Percentiles rank a stretch among this genome's conserved stretches.
These are phyloP conservation scores for Drosophila melanosoma DNA, from an alignment of 2,888 invertebrate genomes.

Conservation along the genomic window DNA sequence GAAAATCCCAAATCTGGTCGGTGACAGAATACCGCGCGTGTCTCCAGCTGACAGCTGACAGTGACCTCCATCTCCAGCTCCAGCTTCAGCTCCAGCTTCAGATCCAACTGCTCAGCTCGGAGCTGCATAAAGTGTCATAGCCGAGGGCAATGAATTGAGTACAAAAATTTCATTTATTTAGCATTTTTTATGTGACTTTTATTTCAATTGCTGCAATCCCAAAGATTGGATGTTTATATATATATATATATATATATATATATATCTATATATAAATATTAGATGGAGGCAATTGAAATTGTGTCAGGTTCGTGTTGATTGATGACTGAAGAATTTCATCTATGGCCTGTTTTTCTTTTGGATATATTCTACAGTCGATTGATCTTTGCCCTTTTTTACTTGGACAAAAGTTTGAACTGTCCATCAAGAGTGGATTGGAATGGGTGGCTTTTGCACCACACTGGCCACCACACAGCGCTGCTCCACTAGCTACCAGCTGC, in stretches of 20 bases:
- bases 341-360: constrained; percentile 15
- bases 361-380: constrained; percentile 49
- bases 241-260: too few species aligned
- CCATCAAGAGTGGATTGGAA: constrained; percentile 56
- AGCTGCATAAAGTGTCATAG: constrained; percentile 47
- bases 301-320: constrained; percentile 73
- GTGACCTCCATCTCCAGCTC: constrained; percentile 35
- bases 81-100: constrained; percentile 20
- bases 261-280: constrained; percentile 19
- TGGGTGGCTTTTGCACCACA: constrained; percentile 53
- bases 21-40: constrained; percentile 60
- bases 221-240: constrained; percentile 4
- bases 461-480: constrained; percentile 42
- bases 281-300: constrained; percentile 74
- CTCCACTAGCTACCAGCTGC: constrained; percentile 14
- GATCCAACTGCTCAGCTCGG: constrained; percentile 11
- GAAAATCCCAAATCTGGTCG: constrained; percentile 57
- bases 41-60: constrained; percentile 72
- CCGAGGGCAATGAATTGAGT: constrained; percentile 31
- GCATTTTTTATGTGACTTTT: constrained; percentile 12
- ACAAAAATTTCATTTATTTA: constrained; percentile 47
- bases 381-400: constrained; percentile 59
- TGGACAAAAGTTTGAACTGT: constrained; percentile 46
- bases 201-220: constrained; percentile 48
- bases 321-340: constrained; percentile 64